Conservation (phyloP, 2,113 vertebrate genomes). For the Corythornis madagascariensis region DNA sequence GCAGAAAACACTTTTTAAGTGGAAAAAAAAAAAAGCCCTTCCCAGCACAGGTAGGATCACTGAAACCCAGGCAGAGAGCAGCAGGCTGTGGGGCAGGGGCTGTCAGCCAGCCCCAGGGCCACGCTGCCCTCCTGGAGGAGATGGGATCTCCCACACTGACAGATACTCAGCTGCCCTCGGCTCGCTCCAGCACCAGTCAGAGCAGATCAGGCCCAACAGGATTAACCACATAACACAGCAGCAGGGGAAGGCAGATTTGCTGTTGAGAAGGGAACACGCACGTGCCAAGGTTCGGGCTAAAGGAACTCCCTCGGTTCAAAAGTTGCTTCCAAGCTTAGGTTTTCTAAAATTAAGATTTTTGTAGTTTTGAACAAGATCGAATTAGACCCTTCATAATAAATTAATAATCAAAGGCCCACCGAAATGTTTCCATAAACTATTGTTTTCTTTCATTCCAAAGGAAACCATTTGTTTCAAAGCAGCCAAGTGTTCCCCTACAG, state of each 20-base stretch:
- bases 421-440: conserved; percentile 34
- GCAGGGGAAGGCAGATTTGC: background rate
- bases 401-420: conserved; percentile 45
- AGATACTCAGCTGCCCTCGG: background rate
- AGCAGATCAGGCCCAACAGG: conserved; percentile 55
- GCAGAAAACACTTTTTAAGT: background rate
- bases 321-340: background rate
- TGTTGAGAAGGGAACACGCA: background rate
- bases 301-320: background rate
- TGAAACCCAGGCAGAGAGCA: background rate
- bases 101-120: background rate
- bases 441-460: conserved; percentile 12
- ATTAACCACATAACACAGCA: conserved; percentile 5
- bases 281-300: background rate
- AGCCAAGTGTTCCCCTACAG: conserved; percentile 51
- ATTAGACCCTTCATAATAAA: conserved; percentile 11
- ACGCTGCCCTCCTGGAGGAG: background rate
- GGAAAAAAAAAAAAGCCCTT: background rate
- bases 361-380: background rate
- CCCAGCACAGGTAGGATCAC: background rate
- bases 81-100: background rate
- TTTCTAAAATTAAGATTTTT: background rate
- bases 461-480: conserved; percentile 59
- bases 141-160: background rate
- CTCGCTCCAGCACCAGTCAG: background rate